Percentiles rank a stretch among this genome's conserved stretches.
Evolutionary conservation across 2,113 vertebrate genomes (phyloP).

Genomic region (Nematolebias whitei): DNA sequence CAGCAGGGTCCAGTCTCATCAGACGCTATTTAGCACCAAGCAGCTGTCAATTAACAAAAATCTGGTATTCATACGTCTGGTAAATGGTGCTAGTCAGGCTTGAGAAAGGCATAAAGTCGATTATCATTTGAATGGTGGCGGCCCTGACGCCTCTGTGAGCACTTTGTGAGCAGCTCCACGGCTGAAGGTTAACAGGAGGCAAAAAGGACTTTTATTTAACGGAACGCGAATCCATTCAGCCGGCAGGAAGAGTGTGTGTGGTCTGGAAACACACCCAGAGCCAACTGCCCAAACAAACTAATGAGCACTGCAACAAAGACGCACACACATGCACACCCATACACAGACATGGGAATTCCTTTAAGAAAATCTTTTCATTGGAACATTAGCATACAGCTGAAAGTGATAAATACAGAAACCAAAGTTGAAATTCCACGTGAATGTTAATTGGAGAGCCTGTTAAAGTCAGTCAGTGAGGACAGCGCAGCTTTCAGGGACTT

Average conservation of each 20-base stretch:
- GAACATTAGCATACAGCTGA: constrained; percentile 75
- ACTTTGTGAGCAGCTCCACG: constrained; percentile 43
- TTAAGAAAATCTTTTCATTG: constrained; percentile 14
- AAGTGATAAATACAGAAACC: constrained; percentile 31
- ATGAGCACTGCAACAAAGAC: constrained; percentile 63
- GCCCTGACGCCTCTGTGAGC: constrained; percentile 34
- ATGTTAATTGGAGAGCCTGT: constrained; percentile 74
- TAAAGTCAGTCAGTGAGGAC: constrained; percentile 64
- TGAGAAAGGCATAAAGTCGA: constrained; percentile 30
- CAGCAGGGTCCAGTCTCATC: constrained; percentile 38
- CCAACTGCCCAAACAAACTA: constrained; percentile 72
- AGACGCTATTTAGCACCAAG: constrained; percentile 39
- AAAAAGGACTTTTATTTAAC: constrained; percentile 70
- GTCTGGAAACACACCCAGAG: constrained; percentile 67
- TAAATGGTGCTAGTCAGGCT: constrained; percentile 26
- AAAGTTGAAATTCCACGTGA: constrained; percentile 64
- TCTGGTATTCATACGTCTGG: constrained; percentile 17
- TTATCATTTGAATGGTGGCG: constrained; percentile 66
- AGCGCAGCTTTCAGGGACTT: constrained; percentile 66
- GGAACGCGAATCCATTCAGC: constrained; percentile 62
- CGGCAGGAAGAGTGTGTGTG: constrained; percentile 74
- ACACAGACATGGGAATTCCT: constrained; percentile 9
- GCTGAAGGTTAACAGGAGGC: constrained; percentile 61
- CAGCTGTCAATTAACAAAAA: constrained; percentile 41
- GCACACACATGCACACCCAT: constrained; percentile 13